Conservation (phyloP, 2,113 vertebrate species). For the Bufo gargarizans region DNA sequence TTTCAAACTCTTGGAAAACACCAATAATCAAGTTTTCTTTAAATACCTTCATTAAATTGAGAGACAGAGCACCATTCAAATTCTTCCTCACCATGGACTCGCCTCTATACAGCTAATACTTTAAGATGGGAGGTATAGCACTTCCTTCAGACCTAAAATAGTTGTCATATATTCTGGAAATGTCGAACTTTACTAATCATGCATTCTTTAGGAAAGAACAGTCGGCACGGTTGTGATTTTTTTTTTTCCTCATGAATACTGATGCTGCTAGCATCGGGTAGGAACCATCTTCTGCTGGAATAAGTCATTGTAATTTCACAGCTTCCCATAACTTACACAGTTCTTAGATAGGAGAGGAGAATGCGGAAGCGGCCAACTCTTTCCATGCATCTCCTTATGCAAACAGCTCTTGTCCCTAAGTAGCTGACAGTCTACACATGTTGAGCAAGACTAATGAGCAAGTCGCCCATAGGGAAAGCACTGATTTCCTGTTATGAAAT, state of each 20-base stretch:
- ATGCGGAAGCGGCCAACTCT: neutral
- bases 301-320: neutral
- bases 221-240: neutral
- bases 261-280: neutral
- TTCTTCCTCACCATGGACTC: too few species aligned
- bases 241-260: neutral
- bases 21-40: too few species aligned
- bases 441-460: slow-evolving; percentile 1
- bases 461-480: neutral
- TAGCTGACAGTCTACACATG: neutral
- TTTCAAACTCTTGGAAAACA: too few species aligned
- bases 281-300: neutral
- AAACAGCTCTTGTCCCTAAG: slow-evolving; percentile 15
- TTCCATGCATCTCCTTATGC: neutral
- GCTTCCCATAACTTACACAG: neutral
- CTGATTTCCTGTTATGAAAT: slow-evolving; percentile 28
- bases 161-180: neutral
- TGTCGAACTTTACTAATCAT: neutral
- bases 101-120: too few species aligned
- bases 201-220: neutral
- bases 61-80: too few species aligned
- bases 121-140: too few species aligned
- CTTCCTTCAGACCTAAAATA: neutral
- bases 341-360: neutral
- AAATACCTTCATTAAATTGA: too few species aligned